These are phyloP conservation scores for Tangara arthus DNA, from an alignment of 2,797 vertebrate species.

Conservation along the genomic window DNA sequence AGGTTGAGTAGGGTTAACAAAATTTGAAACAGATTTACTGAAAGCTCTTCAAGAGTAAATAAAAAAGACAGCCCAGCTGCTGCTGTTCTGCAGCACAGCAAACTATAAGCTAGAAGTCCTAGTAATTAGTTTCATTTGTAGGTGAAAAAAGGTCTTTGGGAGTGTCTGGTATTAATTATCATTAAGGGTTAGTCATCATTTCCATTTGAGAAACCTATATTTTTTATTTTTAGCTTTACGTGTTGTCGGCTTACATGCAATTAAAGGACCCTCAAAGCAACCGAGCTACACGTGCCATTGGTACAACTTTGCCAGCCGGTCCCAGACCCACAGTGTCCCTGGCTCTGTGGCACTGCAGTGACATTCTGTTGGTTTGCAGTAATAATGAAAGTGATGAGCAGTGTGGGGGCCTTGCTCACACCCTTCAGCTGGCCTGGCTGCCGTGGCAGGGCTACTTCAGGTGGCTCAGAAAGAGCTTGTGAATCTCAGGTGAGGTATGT, in stretches of 20 bases:
- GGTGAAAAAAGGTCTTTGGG: constrained; percentile 73
- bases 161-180: constrained; percentile 69
- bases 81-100: constrained; percentile 38
- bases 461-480: neutral
- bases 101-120: constrained; percentile 45
- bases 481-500: neutral
- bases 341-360: neutral
- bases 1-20: constrained; percentile 52
- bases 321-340: neutral
- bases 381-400: neutral
- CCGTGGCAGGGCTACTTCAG: neutral
- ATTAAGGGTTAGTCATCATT: constrained; percentile 58
- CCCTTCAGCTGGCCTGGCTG: neutral
- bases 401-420: rapidly evolving
- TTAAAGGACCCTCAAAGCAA: constrained; percentile 12
- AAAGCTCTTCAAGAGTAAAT: constrained; percentile 62
- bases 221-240: constrained; percentile 37
- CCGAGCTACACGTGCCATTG: neutral
- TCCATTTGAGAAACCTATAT: constrained; percentile 58
- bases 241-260: constrained; percentile 35
- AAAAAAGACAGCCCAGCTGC: constrained; percentile 65
- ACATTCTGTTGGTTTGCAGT: neutral
- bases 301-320: neutral
- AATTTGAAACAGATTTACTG: constrained; percentile 76
- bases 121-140: constrained; percentile 77